These are phyloP conservation scores for Macrocentrus cingulum DNA, from an alignment of 1,140 invertebrate genomes.

Conservation along the genomic window DNA sequence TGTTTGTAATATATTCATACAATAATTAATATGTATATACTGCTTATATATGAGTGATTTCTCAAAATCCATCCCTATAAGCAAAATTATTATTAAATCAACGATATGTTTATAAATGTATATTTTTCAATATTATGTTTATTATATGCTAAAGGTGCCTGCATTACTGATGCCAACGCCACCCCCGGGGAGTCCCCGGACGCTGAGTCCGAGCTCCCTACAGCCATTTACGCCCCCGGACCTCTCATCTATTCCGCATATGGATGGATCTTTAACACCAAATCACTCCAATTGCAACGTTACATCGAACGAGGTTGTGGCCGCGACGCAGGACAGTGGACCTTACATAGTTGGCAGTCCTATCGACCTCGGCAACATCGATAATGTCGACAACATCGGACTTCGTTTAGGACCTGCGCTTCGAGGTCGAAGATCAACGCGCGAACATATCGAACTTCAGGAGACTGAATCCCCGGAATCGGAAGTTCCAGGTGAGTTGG, in stretches of 20 bases:
- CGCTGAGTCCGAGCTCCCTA: slow-evolving; percentile 40
- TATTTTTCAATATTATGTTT: slow-evolving; percentile 15
- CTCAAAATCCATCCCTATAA: no score
- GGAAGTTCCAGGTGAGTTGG: slow-evolving; percentile 31
- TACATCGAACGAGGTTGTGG: slow-evolving; percentile 26
- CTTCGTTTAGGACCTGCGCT: slow-evolving; percentile 37
- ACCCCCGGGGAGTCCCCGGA: slow-evolving; percentile 46
- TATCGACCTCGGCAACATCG: slow-evolving; percentile 52
- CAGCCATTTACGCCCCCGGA: slow-evolving; percentile 53
- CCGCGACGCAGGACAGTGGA: slow-evolving; percentile 35
- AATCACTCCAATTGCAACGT: slow-evolving; percentile 35
- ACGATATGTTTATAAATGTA: no score
- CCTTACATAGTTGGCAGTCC: slow-evolving; percentile 56
- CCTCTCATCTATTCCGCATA: slow-evolving; percentile 55
- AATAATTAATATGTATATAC: no score
- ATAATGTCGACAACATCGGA: slow-evolving; percentile 54
- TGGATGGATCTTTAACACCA: slow-evolving; percentile 48
- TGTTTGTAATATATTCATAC: no score
- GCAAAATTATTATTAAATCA: no score
- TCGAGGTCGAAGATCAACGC: slow-evolving; percentile 33
- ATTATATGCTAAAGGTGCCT: slow-evolving; percentile 45
- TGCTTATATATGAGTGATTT: no score
- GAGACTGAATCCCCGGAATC: slow-evolving; percentile 35
- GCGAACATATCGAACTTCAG: slow-evolving; percentile 53
- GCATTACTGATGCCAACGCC: slow-evolving; percentile 52